phyloP scores from a whole-genome alignment of 2,113 vertebrate species.

The Leptosomus discolor region DNA sequence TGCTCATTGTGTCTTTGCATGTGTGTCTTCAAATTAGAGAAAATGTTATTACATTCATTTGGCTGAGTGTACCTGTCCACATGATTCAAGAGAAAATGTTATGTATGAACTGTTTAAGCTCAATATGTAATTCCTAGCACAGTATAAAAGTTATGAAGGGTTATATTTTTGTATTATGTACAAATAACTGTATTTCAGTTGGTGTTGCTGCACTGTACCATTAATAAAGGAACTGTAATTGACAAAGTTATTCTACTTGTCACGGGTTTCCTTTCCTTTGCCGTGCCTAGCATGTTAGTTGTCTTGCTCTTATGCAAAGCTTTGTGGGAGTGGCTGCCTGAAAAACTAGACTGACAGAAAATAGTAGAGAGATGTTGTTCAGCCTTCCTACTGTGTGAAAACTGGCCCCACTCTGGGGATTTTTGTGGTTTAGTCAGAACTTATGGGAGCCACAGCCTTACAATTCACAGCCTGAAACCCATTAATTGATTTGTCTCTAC shows the following conservation, averaged over 20 bases:
- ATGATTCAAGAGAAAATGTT: background rate
- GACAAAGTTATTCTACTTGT: background rate
- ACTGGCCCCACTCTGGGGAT: background rate
- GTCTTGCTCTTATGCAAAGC: background rate
- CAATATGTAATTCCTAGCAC: background rate
- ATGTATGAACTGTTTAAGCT: background rate
- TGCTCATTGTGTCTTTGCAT: background rate
- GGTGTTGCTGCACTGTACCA: background rate
- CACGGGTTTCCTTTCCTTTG: background rate
- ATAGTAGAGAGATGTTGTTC: background rate
- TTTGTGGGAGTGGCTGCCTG: background rate
- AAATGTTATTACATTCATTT: background rate
- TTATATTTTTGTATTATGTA: slow-evolving; percentile 60
- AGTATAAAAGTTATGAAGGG: background rate
- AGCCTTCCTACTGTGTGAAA: background rate
- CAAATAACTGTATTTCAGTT: background rate
- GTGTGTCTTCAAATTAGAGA: background rate
- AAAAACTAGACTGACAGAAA: background rate
- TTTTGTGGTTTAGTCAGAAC: background rate
- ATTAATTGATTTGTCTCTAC: background rate
- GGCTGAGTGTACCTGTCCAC: background rate
- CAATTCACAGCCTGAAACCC: background rate
- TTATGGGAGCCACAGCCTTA: background rate
- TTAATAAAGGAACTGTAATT: slow-evolving; percentile 34
- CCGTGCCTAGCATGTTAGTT: background rate